Evolutionary conservation across 2,113 vertebrate genomes (phyloP).

Genomic region (Coregonus clupeaformis): DNA sequence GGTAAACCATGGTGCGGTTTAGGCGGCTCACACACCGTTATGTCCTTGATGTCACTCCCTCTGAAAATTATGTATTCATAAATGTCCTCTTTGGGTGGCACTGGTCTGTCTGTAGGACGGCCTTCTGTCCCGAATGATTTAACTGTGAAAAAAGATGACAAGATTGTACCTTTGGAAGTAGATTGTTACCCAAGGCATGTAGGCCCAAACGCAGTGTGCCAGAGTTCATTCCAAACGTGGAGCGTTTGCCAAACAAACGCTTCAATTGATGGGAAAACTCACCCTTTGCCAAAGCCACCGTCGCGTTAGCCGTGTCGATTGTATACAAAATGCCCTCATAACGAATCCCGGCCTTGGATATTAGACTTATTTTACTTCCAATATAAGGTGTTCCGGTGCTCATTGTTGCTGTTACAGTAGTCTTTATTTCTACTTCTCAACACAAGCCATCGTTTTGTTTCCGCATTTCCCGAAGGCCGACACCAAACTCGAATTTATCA

Average conservation of each 20-base stretch:
- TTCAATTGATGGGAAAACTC: constrained; percentile 17
- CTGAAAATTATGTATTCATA: constrained; percentile 98
- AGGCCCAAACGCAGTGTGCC: not conserved
- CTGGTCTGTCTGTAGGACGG: constrained; percentile 88
- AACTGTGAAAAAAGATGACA: constrained; percentile 67
- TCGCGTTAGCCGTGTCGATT: constrained; percentile 94
- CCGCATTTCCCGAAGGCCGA: fast-evolving
- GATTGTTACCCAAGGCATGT: too few species aligned
- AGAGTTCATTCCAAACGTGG: too few species aligned
- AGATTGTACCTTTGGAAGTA: not conserved
- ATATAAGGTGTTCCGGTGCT: constrained; percentile 89
- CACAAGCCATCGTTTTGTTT: not conserved
- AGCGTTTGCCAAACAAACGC: too few species aligned
- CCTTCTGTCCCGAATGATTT: constrained; percentile 94
- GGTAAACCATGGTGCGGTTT: constrained; percentile 90
- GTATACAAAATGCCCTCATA: constrained; percentile 91
- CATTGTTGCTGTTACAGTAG: constrained; percentile 67
- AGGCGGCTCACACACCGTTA: constrained; percentile 94
- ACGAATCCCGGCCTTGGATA: constrained; percentile 91
- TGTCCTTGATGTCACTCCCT: constrained; percentile 97
- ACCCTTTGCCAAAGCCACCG: constrained; percentile 91
- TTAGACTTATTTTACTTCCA: constrained; percentile 91
- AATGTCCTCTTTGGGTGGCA: constrained; percentile 89
- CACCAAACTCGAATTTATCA: not conserved
- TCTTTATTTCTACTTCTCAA: not conserved